These are phyloP conservation scores for Cydia strobilella DNA, from an alignment of 1,140 invertebrate species.

Conservation along the genomic window DNA sequence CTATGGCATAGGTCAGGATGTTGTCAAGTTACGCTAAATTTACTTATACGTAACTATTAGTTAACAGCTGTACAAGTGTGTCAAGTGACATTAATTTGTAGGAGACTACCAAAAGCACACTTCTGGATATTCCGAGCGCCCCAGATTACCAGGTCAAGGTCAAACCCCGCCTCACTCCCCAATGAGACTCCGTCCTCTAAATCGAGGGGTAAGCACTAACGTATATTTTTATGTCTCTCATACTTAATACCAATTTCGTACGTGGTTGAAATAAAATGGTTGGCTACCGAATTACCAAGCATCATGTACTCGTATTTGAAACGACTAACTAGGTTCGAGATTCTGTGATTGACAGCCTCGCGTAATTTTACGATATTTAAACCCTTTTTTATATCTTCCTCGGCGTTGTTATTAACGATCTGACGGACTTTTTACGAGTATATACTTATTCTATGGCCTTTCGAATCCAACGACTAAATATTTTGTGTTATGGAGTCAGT, in stretches of 20 bases:
- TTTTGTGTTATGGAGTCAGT: not conserved
- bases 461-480: not conserved
- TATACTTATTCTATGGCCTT: not conserved
- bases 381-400: not conserved
- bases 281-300: not conserved
- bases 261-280: slow-evolving; percentile 34
- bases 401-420: not conserved
- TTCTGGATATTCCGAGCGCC: slow-evolving; percentile 31
- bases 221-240: slow-evolving; percentile 40
- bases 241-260: slow-evolving; percentile 21
- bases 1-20: too few relatives aligned
- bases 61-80: not conserved
- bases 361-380: not conserved
- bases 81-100: slow-evolving; percentile 19
- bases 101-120: slow-evolving; percentile 25
- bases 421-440: not conserved
- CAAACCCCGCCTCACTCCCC: slow-evolving; percentile 22
- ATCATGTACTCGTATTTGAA: not conserved
- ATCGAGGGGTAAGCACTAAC: slow-evolving; percentile 43
- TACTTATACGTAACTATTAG: not conserved
- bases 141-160: slow-evolving; percentile 44
- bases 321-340: not conserved
- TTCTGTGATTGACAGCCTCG: not conserved
- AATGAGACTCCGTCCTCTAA: slow-evolving; percentile 35
- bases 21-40: not conserved